These are phyloP conservation scores for Aviceda subcristata DNA, from an alignment of 2,113 vertebrate species.

Conservation along the genomic window DNA sequence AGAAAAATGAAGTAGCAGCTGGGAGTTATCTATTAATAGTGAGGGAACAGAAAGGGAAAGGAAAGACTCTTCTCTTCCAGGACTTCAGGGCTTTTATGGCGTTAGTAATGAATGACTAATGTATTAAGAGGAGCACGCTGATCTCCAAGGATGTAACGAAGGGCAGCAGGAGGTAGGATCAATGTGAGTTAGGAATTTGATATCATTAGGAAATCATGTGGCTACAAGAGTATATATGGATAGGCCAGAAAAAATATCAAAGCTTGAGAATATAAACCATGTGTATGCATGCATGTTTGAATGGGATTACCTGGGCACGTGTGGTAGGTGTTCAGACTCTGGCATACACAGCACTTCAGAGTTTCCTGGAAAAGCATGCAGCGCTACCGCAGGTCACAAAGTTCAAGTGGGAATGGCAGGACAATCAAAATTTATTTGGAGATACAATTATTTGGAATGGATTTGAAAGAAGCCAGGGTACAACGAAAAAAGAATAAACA, in stretches of 20 bases:
- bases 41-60: slow-evolving; percentile 37
- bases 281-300: neutral
- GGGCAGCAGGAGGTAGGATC: slow-evolving; percentile 18
- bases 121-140: neutral
- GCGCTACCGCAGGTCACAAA: rapidly evolving
- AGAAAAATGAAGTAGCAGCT: slow-evolving; percentile 63
- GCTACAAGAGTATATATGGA: neutral
- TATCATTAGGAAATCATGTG: neutral
- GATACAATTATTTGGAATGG: neutral
- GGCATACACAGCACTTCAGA: neutral
- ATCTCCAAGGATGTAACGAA: slow-evolving; percentile 46
- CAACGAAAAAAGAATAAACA: neutral
- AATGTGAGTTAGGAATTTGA: slow-evolving; percentile 14
- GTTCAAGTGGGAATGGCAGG: neutral
- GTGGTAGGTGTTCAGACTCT: neutral
- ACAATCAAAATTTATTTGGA: neutral
- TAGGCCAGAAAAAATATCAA: neutral
- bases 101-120: slow-evolving; percentile 11
- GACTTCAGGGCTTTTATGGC: neutral
- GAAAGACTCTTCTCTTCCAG: slow-evolving; percentile 7
- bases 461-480: neutral
- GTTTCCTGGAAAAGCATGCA: neutral
- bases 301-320: neutral
- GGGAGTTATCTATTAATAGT: slow-evolving; percentile 61
- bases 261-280: neutral